Percentiles rank a stretch among this genome's conserved stretches.
Conservation (phyloP, 2,888 invertebrate species). For the Trissoscelio sp. region DNA sequence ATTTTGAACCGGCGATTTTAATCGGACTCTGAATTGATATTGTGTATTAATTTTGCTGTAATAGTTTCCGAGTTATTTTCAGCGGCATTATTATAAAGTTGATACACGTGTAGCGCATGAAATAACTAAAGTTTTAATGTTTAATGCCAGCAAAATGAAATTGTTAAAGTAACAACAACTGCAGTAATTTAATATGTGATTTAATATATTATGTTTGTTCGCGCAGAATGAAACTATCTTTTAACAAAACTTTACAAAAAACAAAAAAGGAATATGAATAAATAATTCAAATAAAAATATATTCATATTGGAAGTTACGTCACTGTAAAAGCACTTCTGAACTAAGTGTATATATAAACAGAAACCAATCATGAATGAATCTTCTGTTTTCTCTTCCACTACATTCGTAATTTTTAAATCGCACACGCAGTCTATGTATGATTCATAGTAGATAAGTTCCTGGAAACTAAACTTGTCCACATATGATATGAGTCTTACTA, state of each 20-base stretch:
- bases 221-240: neutral
- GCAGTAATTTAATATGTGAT: neutral
- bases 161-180: constrained; percentile 9
- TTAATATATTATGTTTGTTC: neutral
- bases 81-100: constrained; percentile 33
- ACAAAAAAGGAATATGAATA: no score
- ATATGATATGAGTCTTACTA: neutral
- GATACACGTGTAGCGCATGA: constrained; percentile 15
- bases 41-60: constrained; percentile 26
- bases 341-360: neutral
- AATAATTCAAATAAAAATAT: no score
- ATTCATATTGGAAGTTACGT: no score
- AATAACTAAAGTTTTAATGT: constrained; percentile 21
- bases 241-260: no score
- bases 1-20: constrained; percentile 20
- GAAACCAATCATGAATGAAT: constrained; percentile 28
- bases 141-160: constrained; percentile 10
- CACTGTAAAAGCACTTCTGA: no score
- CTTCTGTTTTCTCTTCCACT: constrained; percentile 2
- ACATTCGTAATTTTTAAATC: neutral
- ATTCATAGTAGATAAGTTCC: constrained; percentile 33
- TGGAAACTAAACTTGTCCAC: constrained; percentile 19
- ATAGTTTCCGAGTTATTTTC: constrained; percentile 28
- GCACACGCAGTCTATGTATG: constrained; percentile 17
- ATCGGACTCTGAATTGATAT: constrained; percentile 18